Evolutionary conservation across 2,888 invertebrate genomes (phyloP).

Genomic region (Aleiodes alternator): DNA sequence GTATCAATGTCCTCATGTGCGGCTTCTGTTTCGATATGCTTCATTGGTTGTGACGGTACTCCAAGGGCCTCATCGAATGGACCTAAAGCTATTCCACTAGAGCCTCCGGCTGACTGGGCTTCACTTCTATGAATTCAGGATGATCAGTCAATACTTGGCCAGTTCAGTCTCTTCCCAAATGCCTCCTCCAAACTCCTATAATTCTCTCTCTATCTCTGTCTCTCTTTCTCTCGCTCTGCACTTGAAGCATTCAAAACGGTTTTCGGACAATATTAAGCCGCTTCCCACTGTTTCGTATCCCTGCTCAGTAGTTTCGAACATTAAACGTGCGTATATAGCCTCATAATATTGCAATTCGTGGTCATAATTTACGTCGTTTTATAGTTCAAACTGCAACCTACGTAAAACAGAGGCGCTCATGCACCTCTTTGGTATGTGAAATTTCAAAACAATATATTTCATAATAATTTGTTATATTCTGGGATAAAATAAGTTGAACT

Average conservation of each 20-base stretch:
- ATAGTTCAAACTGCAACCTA: slow-evolving; percentile 75
- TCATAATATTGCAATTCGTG: slow-evolving; percentile 75
- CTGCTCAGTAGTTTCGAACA: slow-evolving; percentile 72
- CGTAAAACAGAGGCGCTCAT: slow-evolving; percentile 60
- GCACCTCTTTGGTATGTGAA: slow-evolving; percentile 67
- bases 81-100: neutral
- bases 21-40: slow-evolving; percentile 11
- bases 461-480: too few species aligned
- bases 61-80: slow-evolving; percentile 37
- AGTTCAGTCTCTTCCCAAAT: slow-evolving; percentile 42
- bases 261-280: slow-evolving; percentile 73
- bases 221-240: neutral
- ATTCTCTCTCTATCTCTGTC: slow-evolving; percentile 11
- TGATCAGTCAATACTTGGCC: slow-evolving; percentile 54
- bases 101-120: neutral
- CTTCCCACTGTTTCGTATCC: slow-evolving; percentile 21
- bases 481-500: too few species aligned
- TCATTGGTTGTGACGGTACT: slow-evolving; percentile 19
- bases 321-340: slow-evolving; percentile 76
- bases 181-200: slow-evolving; percentile 6
- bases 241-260: slow-evolving; percentile 53
- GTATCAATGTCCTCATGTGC: slow-evolving; percentile 22
- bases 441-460: slow-evolving; percentile 55
- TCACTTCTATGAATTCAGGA: slow-evolving; percentile 38
- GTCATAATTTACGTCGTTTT: slow-evolving; percentile 76